These are phyloP conservation scores for Ptyas mucosa DNA, from an alignment of 2,113 vertebrate species.

Conservation along the genomic window DNA sequence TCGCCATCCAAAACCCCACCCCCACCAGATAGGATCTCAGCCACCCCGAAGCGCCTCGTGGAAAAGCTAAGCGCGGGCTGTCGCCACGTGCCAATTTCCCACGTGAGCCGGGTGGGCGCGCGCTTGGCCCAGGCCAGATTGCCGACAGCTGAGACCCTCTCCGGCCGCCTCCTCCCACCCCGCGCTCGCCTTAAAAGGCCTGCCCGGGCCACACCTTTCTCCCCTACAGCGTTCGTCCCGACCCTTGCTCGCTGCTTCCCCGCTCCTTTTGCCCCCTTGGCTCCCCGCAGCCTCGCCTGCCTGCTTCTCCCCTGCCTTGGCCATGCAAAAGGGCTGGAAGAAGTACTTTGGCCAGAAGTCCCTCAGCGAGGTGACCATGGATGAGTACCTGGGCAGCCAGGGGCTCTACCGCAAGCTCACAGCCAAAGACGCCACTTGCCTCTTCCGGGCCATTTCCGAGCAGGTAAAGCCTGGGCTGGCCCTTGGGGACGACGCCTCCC, in stretches of 20 bases:
- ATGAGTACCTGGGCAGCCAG: constrained; percentile 88
- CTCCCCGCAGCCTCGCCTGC: not conserved
- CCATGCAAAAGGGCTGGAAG: constrained; percentile 90
- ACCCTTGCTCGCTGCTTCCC: not conserved
- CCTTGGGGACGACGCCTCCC: not conserved
- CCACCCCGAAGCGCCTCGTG: not conserved
- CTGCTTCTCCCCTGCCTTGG: not conserved
- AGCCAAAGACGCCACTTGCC: constrained; percentile 90
- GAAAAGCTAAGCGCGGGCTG: not conserved
- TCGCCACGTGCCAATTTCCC: not conserved
- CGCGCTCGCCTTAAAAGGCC: not conserved
- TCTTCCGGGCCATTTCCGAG: constrained; percentile 92
- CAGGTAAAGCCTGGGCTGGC: constrained; percentile 74
- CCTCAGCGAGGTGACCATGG: constrained; percentile 84
- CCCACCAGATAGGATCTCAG: not conserved
- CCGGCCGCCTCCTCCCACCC: not conserved
- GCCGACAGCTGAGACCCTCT: not conserved
- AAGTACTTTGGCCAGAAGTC: constrained; percentile 83
- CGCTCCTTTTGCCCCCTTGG: not conserved
- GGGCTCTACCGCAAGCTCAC: constrained; percentile 93
- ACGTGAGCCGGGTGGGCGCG: not conserved
- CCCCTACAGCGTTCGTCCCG: not conserved
- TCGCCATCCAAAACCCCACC: not conserved
- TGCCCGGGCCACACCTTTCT: too few relatives aligned
- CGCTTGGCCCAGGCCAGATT: not conserved